These are phyloP conservation scores for Zygogramma bicolorata DNA, from an alignment of 2,888 invertebrate genomes.

Conservation along the genomic window DNA sequence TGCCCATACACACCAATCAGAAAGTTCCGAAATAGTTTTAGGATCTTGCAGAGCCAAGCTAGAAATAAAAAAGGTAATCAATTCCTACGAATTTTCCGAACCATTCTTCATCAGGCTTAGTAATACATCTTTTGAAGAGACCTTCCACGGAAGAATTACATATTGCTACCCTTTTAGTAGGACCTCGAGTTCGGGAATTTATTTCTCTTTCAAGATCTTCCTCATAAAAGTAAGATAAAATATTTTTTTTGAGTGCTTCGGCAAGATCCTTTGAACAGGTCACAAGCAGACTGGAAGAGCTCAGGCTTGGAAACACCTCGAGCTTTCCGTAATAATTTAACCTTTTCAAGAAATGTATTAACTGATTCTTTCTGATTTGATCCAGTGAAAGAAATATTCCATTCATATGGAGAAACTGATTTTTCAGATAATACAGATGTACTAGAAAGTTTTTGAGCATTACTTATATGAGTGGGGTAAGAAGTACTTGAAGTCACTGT, in stretches of 20 bases:
- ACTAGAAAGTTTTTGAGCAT: too few relatives aligned
- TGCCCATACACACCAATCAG: slow-evolving; percentile 4
- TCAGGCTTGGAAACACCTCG: too few relatives aligned
- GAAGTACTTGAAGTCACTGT: too few relatives aligned
- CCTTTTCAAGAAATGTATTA: too few relatives aligned
- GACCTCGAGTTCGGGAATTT: slow-evolving; percentile 19
- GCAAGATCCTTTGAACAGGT: slow-evolving; percentile 16
- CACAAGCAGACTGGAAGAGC: too few relatives aligned
- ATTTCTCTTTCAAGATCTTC: too few relatives aligned
- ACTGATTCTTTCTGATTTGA: too few relatives aligned
- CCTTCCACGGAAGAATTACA: slow-evolving; percentile 15
- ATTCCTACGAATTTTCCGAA: slow-evolving; percentile 19
- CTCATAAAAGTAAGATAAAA: too few relatives aligned
- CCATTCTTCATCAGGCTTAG: neutral
- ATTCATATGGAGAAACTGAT: slow-evolving; percentile 18
- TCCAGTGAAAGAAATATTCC: too few relatives aligned
- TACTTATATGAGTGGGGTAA: too few relatives aligned
- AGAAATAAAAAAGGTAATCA: slow-evolving; percentile 11
- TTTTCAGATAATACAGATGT: neutral
- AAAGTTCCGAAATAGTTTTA: slow-evolving; percentile 2
- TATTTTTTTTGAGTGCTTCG: slow-evolving; percentile 8
- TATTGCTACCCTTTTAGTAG: neutral
- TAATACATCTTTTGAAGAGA: too few relatives aligned
- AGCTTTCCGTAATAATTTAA: too few relatives aligned
- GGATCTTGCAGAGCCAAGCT: slow-evolving; percentile 10